phyloP scores from a whole-genome alignment of 2,797 vertebrate species.

The Siniperca scherzeri region DNA sequence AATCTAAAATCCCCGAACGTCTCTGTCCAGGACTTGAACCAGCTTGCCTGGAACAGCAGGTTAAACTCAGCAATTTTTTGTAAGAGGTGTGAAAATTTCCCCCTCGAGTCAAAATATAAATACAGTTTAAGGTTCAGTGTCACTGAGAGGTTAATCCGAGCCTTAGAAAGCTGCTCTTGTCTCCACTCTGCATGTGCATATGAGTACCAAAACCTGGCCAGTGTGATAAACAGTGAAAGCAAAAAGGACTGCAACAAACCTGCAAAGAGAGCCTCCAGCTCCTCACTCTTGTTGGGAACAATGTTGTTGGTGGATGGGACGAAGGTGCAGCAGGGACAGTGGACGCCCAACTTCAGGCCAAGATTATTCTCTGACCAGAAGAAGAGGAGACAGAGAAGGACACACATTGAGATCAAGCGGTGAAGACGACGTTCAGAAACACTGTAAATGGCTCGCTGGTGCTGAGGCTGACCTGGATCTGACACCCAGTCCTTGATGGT shows the following conservation, averaged over 20 bases:
- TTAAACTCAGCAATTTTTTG: neutral
- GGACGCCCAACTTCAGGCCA: slow-evolving; percentile 88
- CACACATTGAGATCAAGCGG: neutral
- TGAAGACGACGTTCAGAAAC: neutral
- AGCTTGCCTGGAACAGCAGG: neutral
- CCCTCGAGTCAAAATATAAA: neutral
- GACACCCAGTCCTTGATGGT: slow-evolving; percentile 89
- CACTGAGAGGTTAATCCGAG: neutral
- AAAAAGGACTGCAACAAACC: slow-evolving; percentile 70
- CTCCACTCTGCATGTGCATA: neutral
- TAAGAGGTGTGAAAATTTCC: neutral
- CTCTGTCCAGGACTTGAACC: neutral
- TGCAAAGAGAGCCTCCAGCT: slow-evolving; percentile 88
- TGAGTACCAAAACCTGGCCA: neutral
- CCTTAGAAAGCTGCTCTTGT: neutral
- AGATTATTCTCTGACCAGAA: slow-evolving; percentile 84
- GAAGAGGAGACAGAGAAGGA: slow-evolving; percentile 23
- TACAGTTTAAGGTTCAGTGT: neutral
- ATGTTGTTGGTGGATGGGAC: slow-evolving; percentile 89
- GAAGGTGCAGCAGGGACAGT: slow-evolving; percentile 90
- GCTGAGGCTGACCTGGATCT: slow-evolving; percentile 80
- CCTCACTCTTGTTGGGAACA: slow-evolving; percentile 88
- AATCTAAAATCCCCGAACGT: neutral
- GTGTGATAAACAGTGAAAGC: neutral
- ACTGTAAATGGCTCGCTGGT: no score